Conservation (phyloP, 2,797 vertebrate genomes). For the Heliangelus exortis region DNA sequence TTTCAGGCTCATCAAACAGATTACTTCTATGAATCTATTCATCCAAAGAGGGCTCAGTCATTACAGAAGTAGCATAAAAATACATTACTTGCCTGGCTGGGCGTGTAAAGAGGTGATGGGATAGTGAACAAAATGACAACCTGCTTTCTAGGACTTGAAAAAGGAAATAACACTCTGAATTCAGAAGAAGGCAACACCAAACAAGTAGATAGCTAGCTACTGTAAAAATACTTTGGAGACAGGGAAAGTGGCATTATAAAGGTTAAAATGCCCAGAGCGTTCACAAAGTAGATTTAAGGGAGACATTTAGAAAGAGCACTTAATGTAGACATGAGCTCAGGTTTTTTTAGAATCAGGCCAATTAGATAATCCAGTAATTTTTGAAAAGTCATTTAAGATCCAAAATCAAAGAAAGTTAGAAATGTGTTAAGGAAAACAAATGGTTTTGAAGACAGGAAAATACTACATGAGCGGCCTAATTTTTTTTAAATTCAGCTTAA, state of each 20-base stretch:
- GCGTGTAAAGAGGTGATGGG: neutral
- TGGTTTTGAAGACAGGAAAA: neutral
- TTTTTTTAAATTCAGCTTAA: neutral
- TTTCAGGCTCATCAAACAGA: neutral
- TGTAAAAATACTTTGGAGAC: neutral
- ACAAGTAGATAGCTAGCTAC: neutral
- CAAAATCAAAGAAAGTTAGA: neutral
- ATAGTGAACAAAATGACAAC: neutral
- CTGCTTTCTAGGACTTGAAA: neutral
- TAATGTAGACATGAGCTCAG: neutral
- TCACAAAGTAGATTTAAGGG: neutral
- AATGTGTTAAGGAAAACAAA: neutral
- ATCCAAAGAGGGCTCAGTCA: neutral
- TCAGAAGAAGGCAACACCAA: neutral
- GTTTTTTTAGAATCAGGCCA: neutral
- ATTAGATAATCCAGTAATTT: neutral
- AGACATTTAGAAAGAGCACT: neutral
- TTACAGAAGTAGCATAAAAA: neutral
- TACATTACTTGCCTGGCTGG: neutral
- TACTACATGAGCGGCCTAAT: fast-evolving
- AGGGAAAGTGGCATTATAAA: neutral
- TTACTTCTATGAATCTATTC: neutral
- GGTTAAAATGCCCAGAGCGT: neutral
- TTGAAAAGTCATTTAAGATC: neutral
- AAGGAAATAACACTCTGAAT: neutral